Base-by-base conservation (phyloP, 1,140 invertebrate species). In the Eueides isabella region DNA sequence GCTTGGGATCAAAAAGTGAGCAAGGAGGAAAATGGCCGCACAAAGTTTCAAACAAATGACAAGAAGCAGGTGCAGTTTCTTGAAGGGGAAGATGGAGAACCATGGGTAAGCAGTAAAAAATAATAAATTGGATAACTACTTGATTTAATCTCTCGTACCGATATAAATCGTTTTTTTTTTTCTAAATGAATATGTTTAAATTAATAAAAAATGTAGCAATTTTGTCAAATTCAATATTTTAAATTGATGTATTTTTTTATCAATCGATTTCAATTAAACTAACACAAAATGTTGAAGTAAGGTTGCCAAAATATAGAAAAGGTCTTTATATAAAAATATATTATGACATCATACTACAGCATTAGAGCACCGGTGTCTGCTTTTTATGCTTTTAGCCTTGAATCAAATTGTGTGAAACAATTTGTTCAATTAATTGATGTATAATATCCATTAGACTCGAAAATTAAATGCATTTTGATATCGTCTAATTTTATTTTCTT, bases 21-120 rank as follows among this genome's bases (percentile, higher is more conserved):
- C 72, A 89, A 94, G 76, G 91, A 94, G 64, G 92, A 94, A 31
- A 62, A 33, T n/a, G 85, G 80, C 55, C 73, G 78, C 67, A 81
- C 82, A 33, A 89, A 82, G 35, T 84, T 85, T 44, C 84, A 81
- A 33, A 87, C 87, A 68, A 87, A 86, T 26, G 85, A 70, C 61
- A 95, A 94, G 78, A 95, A 95, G 80, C 92, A 93, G 69, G 95
- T 96, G 12, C 92, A 94, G 77, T 96, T 96, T 85, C 84, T 96
- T 38, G 85, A 94, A 67, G 95, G 95, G 11, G 87, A 86, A 66
- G 95, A 96, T 82, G 95, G 95, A 0, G 95, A 96, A 80, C 95
- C 95, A 12, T 95, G 95, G 95, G 94, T 93, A 75, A 82, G 33
- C n/a, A 38, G 31, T 9, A 7, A 31, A 3, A 38, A 38, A 11